Base-by-base conservation (phyloP, 1,140 invertebrate species). In the Pectinophora gossypiella region DNA sequence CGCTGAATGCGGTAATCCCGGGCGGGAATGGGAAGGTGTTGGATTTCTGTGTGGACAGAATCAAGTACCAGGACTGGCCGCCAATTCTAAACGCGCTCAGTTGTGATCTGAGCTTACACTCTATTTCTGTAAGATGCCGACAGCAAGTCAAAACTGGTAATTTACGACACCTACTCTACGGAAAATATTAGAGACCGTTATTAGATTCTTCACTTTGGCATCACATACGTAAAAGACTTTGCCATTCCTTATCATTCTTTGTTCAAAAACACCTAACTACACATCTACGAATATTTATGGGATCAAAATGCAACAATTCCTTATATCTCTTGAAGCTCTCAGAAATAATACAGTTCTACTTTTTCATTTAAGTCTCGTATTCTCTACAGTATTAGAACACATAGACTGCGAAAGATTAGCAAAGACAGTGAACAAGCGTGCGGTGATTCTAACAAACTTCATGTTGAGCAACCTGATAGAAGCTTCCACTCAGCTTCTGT, bases 11-110 rank as follows among this genome's bases (percentile, higher is more conserved):
- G 54, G 77, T 87, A 0, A 55, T 84, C 19, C 71, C 83, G 0
- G 72, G 79, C 13, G 70, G 66, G 3, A 87, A 84, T 43, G 82
- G 80, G 1, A 84, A 81, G 46, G 71, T 89, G 4, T 56, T 93
- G 46, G 91, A 93, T 54, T 92, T 93, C 59, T 90, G 89, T 21
- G 91, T 90, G 18, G 93, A 94, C 69, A 88, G 92, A 18, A 88
- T 94, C 13, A 93, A 92, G 66, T 89, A 91, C 54, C 89, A 89
- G 27, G 92, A 94, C 46, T 94, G 93, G 92, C 84, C 80, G n/a
- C 92, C 92, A 0, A 91, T 93, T 7, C 61, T 94, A 19, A 91
- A 91, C 52, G 91, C 93, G 0, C 59, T 94, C 1, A 89, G 91
- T 2, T 87, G 90, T 21, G 93, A 93, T 68, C 84, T 90, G 15